Base-by-base conservation (phyloP, 1,140 invertebrate species). In the Drosophila teissieri region DNA sequence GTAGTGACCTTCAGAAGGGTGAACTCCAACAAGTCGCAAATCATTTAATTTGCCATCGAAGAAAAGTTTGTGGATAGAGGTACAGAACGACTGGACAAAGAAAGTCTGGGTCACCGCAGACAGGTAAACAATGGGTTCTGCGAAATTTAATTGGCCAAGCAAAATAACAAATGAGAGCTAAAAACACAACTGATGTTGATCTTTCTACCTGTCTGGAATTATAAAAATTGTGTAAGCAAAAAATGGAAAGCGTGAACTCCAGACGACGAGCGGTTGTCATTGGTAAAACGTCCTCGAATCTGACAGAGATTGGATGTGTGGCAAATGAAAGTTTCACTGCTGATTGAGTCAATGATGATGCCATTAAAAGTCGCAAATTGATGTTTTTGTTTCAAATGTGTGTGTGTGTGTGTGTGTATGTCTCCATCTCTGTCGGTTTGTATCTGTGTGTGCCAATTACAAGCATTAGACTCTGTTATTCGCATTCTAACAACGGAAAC, bases 271-370 rank as follows among this genome's bases (percentile, higher is more conserved):
- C 7, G 46, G 54, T 55, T 64, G 56, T 53, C 52, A 55, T 57
- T 68, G 40, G 60, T 37, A 56, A 42, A 55, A 40, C 37, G 34
- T 75, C 8, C 42, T 58, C 36, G 52, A 49, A 58, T 40, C 52
- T 46, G 51, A 36, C 58, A 39, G 45, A 63, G 39, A 68, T 68
- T 65, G 64, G 64, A 74, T 72, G 65, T 74, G 73, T 77, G 83
- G 74, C 75, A 77, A 76, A 83, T 78, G 84, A 78, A 86, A 89
- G 63, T 83, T 89, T 74, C 69, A 62, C 61, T 89, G 68, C 77
- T 84, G 84, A 89, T 89, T 86, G 83, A 89, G 77, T 84, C 85
- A 84, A 89, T 89, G 85, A 89, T 89, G 84, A 89, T 83, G 73
- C 77, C 77, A 89, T 89, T 89, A 89, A 89, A 80, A 89, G 80